phyloP scores from a whole-genome alignment of 2,113 vertebrate species.

The Phalacrocorax aristotelis region DNA sequence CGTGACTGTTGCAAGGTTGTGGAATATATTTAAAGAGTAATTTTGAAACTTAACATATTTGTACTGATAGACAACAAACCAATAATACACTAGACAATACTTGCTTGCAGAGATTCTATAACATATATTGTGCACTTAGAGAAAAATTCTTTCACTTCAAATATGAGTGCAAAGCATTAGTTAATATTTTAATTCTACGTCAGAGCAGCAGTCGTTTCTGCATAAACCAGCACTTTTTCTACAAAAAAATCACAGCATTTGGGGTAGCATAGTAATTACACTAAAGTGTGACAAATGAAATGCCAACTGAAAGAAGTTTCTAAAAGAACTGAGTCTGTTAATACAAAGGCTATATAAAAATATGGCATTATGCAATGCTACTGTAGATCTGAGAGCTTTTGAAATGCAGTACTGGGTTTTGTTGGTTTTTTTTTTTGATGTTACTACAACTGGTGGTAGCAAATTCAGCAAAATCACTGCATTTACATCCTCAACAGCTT shows the following conservation, averaged over 20 bases:
- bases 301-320: not conserved
- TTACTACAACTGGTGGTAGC: slow-evolving; percentile 8
- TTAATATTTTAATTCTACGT: slow-evolving; percentile 41
- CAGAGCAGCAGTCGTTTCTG: slow-evolving; percentile 12
- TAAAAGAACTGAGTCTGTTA: not conserved
- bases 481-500: not conserved
- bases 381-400: slow-evolving; percentile 6
- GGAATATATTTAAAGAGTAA: not conserved
- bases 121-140: not conserved
- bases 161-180: slow-evolving; percentile 41
- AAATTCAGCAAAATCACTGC: not conserved
- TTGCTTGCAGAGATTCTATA: slow-evolving; percentile 1
- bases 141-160: slow-evolving; percentile 30
- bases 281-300: slow-evolving; percentile 22
- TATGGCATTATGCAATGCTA: not conserved
- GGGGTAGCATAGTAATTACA: slow-evolving; percentile 32
- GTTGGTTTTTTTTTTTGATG: too few species aligned
- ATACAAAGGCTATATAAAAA: slow-evolving; percentile 25
- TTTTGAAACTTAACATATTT: slow-evolving; percentile 22
- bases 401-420: not conserved
- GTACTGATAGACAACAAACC: slow-evolving; percentile 13
- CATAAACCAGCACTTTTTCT: slow-evolving; percentile 38
- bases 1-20: slow-evolving; percentile 8
- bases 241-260: slow-evolving; percentile 21
- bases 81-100: not conserved